Evolutionary conservation across 2,113 vertebrate species (phyloP).

Genomic region (Lutjanus erythropterus): DNA sequence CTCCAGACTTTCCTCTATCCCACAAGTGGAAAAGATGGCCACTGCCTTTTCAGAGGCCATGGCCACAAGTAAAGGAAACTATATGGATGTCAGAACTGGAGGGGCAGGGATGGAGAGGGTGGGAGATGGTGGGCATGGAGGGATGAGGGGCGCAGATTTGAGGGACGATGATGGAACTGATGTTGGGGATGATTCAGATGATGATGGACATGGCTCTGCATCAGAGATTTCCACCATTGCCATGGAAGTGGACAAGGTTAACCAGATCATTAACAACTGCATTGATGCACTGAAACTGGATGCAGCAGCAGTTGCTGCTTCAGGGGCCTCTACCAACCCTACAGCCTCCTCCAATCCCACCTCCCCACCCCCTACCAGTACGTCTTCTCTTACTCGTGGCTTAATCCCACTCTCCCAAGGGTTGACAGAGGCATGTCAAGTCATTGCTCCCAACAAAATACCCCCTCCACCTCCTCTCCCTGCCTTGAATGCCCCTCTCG

Average conservation of each 20-base stretch:
- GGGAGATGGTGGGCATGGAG: conserved; percentile 75
- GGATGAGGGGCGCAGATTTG: conserved; percentile 77
- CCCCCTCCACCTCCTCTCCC: conserved; percentile 85
- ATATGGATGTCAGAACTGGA: conserved; percentile 94
- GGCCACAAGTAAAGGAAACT: conserved; percentile 93
- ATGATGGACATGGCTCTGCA: conserved; percentile 93
- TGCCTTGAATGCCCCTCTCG: conserved; percentile 78
- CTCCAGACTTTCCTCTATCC: conserved; percentile 94
- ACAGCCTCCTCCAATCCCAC: conserved; percentile 84
- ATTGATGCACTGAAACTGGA: conserved; percentile 98
- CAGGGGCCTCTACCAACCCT: conserved; percentile 80
- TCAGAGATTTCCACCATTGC: conserved; percentile 99
- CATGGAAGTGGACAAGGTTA: conserved; percentile 99
- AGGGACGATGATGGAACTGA: conserved; percentile 86
- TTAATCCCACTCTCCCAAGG: conserved; percentile 84
- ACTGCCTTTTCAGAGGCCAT: conserved; percentile 91
- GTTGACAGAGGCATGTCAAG: conserved; percentile 73
- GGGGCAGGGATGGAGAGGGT: conserved; percentile 77
- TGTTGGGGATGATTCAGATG: conserved; percentile 90
- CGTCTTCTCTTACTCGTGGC: conserved; percentile 82
- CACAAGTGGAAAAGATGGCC: conserved; percentile 95
- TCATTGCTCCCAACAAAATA: conserved; percentile 81
- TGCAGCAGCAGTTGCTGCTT: conserved; percentile 89
- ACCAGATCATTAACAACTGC: conserved; percentile 99
- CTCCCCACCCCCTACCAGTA: conserved; percentile 82